Evolutionary conservation across 2,888 invertebrate genomes (phyloP), one percentile per base, ranked within the genome.

Genomic region (Chrysolina haemoptera): DNA sequence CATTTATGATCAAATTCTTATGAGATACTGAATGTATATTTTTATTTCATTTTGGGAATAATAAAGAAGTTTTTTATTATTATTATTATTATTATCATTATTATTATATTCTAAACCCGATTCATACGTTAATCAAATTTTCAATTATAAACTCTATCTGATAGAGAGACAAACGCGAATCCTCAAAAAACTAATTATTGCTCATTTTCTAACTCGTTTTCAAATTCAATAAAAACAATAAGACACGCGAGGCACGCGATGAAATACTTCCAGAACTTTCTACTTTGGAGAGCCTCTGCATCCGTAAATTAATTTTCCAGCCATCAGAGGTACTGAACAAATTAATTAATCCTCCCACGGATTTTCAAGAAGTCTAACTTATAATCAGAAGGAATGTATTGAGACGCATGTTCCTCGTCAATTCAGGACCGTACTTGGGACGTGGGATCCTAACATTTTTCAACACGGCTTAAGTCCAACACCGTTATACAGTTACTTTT

Each of bases 191-290:
- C 16, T 48, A 48, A 48, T 48, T n/a, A 48, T 11, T 4, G n/a
- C 59, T 14, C 35, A 59, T 16, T 27, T 55, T 35, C 59, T 9
- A 35, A 59, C 35, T 8, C 14, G 11, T n/a, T 27, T 27, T 9
- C 27, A 59, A 27, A 35, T 20, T 53, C 22, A 35, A 59, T 35
- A 12, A 59, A 27, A 59, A 59, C 16, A 64, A 64, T 64, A 9
- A 35, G 18, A 14, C 40, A 40, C 12, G 8, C 12, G 11, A 35
- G 18, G 5, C 40, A 40, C 12, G 8, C 12, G 11, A 55, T 10
- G 16, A 59, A 59, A 8, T 16, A 22, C 59, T 27, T 27, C n/a
- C 59, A 22, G 27, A 59, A 59, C 16, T 27, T 59, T 59, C 35
- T 11, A 59, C 59, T 27, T n/a, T n/a, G 59, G 0, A 14, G 35